Evolutionary conservation across 2,888 invertebrate species (phyloP).

Genomic region (Andrena fulva): DNA sequence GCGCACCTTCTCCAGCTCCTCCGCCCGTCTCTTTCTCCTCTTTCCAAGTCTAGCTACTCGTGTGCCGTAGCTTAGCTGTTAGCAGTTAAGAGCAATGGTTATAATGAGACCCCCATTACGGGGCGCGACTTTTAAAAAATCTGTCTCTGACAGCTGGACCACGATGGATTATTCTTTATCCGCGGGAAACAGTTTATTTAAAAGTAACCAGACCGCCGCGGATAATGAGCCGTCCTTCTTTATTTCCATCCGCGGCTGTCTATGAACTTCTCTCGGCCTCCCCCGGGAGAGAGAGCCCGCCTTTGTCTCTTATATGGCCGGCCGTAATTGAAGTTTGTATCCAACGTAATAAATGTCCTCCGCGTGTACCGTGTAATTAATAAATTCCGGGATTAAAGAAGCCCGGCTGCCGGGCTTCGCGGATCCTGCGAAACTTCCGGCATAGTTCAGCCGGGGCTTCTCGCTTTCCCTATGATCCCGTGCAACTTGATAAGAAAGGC

Average conservation of each 20-base stretch:
- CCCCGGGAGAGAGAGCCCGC: slow-evolving; percentile 26
- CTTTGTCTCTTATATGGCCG: slow-evolving; percentile 61
- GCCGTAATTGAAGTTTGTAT: slow-evolving; percentile 63
- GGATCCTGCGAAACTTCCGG: slow-evolving; percentile 23
- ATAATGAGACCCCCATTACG: slow-evolving; percentile 79
- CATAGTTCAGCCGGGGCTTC: slow-evolving; percentile 18
- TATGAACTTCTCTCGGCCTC: slow-evolving; percentile 33
- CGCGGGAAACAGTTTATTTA: slow-evolving; percentile 68
- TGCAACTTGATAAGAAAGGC: neutral
- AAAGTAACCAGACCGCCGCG: slow-evolving; percentile 65
- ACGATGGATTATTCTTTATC: slow-evolving; percentile 73
- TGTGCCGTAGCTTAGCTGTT: slow-evolving; percentile 68
- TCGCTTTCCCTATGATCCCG: slow-evolving; percentile 3
- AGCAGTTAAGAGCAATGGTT: slow-evolving; percentile 75
- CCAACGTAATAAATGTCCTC: slow-evolving; percentile 56
- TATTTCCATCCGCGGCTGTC: slow-evolving; percentile 46
- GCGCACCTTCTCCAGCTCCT: neutral
- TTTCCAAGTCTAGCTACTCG: slow-evolving; percentile 44
- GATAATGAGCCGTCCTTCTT: slow-evolving; percentile 64
- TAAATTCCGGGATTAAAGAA: slow-evolving; percentile 62
- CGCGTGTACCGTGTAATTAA: slow-evolving; percentile 58
- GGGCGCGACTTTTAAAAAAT: slow-evolving; percentile 77
- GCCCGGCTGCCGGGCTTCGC: slow-evolving; percentile 6
- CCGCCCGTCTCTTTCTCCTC: neutral
- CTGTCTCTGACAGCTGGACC: slow-evolving; percentile 77